Conservation (phyloP, 2,113 vertebrate species). For the Steatornis caripensis region DNA sequence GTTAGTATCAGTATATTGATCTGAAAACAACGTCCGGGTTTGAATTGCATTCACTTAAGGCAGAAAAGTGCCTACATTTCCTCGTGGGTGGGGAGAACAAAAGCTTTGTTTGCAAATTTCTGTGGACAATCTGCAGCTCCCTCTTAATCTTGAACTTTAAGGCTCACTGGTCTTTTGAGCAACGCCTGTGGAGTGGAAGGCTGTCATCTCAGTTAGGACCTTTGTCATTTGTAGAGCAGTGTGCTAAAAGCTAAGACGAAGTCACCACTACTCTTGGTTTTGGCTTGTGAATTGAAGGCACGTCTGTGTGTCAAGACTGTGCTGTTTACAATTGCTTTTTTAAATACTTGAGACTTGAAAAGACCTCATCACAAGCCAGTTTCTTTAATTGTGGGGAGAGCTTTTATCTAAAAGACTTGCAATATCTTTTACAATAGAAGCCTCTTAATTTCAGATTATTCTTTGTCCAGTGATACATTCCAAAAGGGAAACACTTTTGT, state of each 20-base stretch:
- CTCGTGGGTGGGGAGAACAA: background rate
- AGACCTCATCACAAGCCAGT: background rate
- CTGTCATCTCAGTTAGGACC: background rate
- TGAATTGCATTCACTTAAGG: background rate
- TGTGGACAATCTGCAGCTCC: background rate
- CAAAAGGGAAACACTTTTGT: constrained; percentile 53
- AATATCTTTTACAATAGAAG: constrained; percentile 12
- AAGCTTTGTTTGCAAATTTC: background rate
- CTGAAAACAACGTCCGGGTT: background rate
- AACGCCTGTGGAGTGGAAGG: background rate
- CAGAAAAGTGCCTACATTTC: background rate
- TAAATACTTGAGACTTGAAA: background rate
- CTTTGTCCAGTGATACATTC: constrained; percentile 28
- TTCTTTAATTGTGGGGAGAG: background rate
- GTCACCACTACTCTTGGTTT: background rate
- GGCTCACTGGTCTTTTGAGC: background rate
- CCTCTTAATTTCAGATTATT: background rate
- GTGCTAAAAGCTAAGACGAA: background rate
- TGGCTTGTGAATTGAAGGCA: background rate
- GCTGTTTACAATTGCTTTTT: background rate
- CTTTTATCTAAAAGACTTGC: background rate
- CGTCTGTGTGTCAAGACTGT: background rate
- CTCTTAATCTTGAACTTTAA: background rate
- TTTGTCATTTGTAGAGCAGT: background rate
- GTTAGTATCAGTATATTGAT: background rate